These are phyloP conservation scores for Eumeta japonica DNA, from an alignment of 1,140 invertebrate species.

Conservation along the genomic window DNA sequence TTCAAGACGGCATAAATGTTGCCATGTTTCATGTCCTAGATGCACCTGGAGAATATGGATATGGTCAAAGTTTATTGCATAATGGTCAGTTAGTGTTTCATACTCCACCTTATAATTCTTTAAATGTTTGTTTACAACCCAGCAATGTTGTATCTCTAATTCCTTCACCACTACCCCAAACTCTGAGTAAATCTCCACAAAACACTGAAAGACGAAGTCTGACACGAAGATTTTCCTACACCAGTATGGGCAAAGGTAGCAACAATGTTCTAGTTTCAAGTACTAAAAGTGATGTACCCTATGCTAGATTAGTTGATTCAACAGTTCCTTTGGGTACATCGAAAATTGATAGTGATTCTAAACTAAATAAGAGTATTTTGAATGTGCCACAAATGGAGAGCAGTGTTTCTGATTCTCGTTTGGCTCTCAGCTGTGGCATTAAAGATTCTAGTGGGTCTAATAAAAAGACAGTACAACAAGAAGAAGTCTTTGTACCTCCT, in stretches of 20 bases:
- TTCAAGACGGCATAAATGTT: conserved; percentile 79
- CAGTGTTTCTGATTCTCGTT: conserved; percentile 79
- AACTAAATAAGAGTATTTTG: conserved; percentile 63
- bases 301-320: conserved; percentile 72
- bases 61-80: conserved; percentile 91
- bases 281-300: conserved; percentile 70
- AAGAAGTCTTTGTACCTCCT: conserved; percentile 29
- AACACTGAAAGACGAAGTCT: conserved; percentile 55
- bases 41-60: conserved; percentile 68
- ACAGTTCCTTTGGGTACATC: conserved; percentile 45
- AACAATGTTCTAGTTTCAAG: conserved; percentile 41
- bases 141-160: conserved; percentile 45
- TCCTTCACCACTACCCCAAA: conserved; percentile 45
- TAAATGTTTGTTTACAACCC: conserved; percentile 77
- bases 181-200: conserved; percentile 37
- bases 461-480: conserved; percentile 24
- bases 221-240: conserved; percentile 65
- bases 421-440: conserved; percentile 59
- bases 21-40: conserved; percentile 60
- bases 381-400: conserved; percentile 62
- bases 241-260: conserved; percentile 53
- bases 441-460: conserved; percentile 33
- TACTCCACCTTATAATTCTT: conserved; percentile 79
- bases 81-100: conserved; percentile 86
- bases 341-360: conserved; percentile 78